phyloP scores from a whole-genome alignment of 2,888 invertebrate species.

The Nebria brevicollis region DNA sequence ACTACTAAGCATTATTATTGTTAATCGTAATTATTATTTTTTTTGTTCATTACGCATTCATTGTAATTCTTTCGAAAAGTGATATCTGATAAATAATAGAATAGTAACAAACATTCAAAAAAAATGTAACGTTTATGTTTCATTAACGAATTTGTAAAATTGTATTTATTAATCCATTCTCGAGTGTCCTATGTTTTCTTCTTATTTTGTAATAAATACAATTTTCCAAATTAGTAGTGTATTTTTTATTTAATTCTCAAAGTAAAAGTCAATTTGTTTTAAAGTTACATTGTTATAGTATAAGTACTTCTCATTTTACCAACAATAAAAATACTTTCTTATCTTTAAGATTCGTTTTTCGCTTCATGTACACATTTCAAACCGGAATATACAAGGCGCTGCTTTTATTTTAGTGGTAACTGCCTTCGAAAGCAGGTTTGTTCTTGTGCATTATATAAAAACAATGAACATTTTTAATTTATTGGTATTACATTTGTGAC shows the following conservation, averaged over 20 bases:
- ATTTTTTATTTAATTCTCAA: neutral
- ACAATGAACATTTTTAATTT: no score
- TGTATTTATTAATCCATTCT: neutral
- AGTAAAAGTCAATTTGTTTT: neutral
- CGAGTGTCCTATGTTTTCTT: neutral
- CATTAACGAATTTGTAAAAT: neutral
- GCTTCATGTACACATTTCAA: neutral
- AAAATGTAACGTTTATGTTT: neutral
- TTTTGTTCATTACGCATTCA: neutral
- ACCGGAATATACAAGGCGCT: neutral
- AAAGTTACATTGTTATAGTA: neutral
- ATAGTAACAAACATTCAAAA: neutral
- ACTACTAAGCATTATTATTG: neutral
- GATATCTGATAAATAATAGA: neutral
- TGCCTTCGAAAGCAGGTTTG: no score
- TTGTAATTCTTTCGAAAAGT: neutral
- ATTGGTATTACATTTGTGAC: no score
- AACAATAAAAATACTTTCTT: neutral
- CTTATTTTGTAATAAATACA: neutral
- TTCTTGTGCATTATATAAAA: no score
- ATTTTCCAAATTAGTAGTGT: neutral
- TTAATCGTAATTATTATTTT: neutral
- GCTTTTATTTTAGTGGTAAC: no score
- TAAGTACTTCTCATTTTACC: neutral
- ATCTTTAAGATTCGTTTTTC: neutral